A percentile compares a stretch with the other conserved stretches of the same genome.
phyloP scores from a whole-genome alignment of 1,140 invertebrate genomes.

The Ctenoplectra terminalis region DNA sequence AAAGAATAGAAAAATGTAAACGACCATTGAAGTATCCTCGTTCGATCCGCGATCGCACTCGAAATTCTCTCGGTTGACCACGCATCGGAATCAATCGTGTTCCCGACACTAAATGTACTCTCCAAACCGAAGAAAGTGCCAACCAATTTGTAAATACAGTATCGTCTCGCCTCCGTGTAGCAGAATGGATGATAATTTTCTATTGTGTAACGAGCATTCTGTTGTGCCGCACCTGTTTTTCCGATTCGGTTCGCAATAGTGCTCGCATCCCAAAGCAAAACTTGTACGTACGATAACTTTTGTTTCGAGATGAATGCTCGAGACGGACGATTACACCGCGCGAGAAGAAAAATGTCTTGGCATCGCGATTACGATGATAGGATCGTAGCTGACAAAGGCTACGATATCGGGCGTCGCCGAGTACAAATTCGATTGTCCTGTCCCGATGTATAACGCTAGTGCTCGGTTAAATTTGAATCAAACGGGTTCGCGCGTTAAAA shows the following conservation, averaged over 20 bases:
- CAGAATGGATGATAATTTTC: conserved; percentile 36
- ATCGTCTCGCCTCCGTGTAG: conserved; percentile 22
- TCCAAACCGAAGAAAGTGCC: conserved; percentile 56
- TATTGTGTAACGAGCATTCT: conserved; percentile 39
- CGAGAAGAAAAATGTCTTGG: background rate
- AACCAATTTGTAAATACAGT: conserved; percentile 63
- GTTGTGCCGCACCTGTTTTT: conserved; percentile 15
- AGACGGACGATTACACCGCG: background rate
- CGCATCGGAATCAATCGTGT: conserved; percentile 59
- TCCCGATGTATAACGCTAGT: conserved; percentile 12
- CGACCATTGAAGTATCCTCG: background rate
- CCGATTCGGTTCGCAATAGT: conserved; percentile 5
- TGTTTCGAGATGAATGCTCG: background rate
- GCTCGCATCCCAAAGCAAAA: background rate
- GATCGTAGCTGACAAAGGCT: background rate
- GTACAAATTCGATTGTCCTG: conserved; percentile 36
- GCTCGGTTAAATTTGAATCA: too few relatives aligned
- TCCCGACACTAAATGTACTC: conserved; percentile 4
- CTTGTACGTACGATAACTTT: background rate
- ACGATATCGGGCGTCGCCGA: background rate
- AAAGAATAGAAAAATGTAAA: background rate
- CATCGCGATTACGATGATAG: background rate
- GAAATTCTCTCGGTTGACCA: conserved; percentile 62
- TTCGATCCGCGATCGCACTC: conserved; percentile 5
- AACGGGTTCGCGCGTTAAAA: too few relatives aligned